phyloP scores from a whole-genome alignment of 2,888 invertebrate genomes.

The Schrankia costaestrigalis region DNA sequence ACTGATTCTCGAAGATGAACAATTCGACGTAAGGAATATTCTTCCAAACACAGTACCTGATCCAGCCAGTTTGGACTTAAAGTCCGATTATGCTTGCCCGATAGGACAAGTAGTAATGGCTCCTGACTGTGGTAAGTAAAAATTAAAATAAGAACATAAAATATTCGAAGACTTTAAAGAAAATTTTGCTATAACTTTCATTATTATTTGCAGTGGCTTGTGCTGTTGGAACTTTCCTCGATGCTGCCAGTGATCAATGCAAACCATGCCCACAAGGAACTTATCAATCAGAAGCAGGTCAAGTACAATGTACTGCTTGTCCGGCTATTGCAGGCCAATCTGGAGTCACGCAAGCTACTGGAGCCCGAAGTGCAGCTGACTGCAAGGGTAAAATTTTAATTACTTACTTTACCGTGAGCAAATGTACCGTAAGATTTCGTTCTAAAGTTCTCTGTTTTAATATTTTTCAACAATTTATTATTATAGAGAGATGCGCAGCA shows the following conservation, averaged over 20 bases:
- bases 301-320: constrained; percentile 93
- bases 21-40: constrained; percentile 95
- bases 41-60: constrained; percentile 97
- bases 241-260: constrained; percentile 88
- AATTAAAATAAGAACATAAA: neutral
- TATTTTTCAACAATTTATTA: neutral
- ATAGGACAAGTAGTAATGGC: constrained; percentile 96
- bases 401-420: neutral
- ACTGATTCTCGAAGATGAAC: constrained; percentile 95
- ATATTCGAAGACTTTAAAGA: neutral
- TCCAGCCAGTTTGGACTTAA: constrained; percentile 91
- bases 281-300: constrained; percentile 96
- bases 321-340: constrained; percentile 94
- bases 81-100: constrained; percentile 95
- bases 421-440: neutral
- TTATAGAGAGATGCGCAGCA: constrained; percentile 91
- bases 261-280: constrained; percentile 92
- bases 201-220: constrained; percentile 85
- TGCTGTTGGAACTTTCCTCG: constrained; percentile 93
- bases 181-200: neutral
- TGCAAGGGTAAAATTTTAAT: constrained; percentile 84
- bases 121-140: constrained; percentile 90
- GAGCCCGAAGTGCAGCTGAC: constrained; percentile 92
- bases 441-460: neutral
- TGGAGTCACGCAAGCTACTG: constrained; percentile 92